Evolutionary conservation across 2,113 vertebrate genomes (phyloP).

Genomic region (Ctenodactylus gundi): DNA sequence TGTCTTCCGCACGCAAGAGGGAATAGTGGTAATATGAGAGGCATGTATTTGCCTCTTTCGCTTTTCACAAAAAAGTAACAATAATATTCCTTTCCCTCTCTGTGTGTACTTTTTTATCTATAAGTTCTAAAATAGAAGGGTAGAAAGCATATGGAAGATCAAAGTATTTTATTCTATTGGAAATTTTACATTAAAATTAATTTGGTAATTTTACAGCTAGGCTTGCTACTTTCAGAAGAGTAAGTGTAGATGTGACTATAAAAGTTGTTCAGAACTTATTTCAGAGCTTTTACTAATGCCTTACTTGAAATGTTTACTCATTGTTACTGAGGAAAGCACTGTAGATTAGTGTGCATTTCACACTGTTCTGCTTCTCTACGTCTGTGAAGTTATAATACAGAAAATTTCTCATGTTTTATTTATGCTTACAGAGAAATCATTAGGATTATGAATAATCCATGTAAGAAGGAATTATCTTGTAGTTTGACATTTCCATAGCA

Average conservation of each 20-base stretch:
- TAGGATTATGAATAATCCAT: background rate
- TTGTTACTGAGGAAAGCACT: background rate
- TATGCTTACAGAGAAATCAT: slow-evolving; percentile 6
- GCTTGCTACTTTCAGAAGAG: background rate
- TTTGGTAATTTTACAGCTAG: background rate
- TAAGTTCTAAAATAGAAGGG: background rate
- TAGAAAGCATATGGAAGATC: background rate
- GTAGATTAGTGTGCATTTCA: background rate
- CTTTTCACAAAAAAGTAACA: background rate
- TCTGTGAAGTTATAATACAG: slow-evolving; percentile 17
- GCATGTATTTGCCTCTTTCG: background rate
- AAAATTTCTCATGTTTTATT: background rate
- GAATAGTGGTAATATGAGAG: background rate
- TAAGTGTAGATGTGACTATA: background rate
- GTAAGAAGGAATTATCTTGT: background rate
- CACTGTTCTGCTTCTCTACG: background rate
- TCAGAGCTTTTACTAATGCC: background rate
- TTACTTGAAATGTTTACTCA: background rate
- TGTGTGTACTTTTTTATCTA: background rate
- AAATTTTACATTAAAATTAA: background rate
- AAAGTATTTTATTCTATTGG: background rate
- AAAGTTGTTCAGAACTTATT: background rate
- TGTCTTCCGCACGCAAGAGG: background rate
- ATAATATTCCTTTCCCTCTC: background rate
- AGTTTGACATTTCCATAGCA: background rate